Percentiles rank a stretch among this genome's conserved stretches.
phyloP scores from a whole-genome alignment of 2,113 vertebrate genomes.

The Zosterops borbonicus region DNA sequence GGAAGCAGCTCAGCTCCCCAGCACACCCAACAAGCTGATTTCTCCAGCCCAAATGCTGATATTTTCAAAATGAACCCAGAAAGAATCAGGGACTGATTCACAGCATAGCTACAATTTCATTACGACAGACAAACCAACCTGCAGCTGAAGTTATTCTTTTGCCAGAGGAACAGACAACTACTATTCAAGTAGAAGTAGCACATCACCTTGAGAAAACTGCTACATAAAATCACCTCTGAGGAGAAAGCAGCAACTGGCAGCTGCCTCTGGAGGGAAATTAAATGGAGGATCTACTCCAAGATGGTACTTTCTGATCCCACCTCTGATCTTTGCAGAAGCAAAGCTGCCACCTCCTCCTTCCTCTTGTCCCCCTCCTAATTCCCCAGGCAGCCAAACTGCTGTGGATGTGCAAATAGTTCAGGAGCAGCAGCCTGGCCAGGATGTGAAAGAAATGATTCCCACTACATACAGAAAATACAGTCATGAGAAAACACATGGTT shows the following conservation, averaged over 20 bases:
- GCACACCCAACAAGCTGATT: background rate
- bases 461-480: background rate
- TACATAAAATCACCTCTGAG: background rate
- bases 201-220: background rate
- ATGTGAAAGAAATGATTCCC: background rate
- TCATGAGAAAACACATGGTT: rapidly evolving
- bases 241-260: background rate
- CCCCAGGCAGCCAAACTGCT: background rate
- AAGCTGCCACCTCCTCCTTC: background rate
- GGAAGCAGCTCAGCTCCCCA: background rate
- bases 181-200: background rate
- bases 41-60: background rate
- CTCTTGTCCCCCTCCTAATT: background rate
- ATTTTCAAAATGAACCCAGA: background rate
- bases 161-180: background rate
- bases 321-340: background rate
- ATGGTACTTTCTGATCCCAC: background rate
- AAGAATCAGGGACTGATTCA: background rate
- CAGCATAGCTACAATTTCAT: background rate
- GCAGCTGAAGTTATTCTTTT: background rate
- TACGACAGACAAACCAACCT: background rate
- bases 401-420: background rate
- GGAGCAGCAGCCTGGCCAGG: background rate
- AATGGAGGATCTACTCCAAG: background rate
- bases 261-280: background rate